Percentiles rank a stretch among this genome's conserved stretches.
Evolutionary conservation across 2,888 invertebrate genomes (phyloP).

Genomic region (Volucella inflata): DNA sequence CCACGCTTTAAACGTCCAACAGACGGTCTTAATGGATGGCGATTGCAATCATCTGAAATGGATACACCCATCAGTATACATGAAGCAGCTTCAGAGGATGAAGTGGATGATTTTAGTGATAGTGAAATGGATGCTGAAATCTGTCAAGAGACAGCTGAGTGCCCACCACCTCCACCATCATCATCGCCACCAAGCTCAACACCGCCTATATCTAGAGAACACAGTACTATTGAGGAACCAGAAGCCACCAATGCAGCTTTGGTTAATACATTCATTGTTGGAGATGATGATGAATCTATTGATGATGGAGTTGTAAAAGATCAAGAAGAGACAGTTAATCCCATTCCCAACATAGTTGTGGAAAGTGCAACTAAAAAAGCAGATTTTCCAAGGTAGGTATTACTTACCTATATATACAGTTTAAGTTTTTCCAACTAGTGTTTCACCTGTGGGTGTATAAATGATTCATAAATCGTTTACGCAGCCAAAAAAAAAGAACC

Average conservation of each 20-base stretch:
- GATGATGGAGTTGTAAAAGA: background rate
- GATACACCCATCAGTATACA: slow-evolving; percentile 77
- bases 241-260: slow-evolving; percentile 15
- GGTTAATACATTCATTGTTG: background rate
- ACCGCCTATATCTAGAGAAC: slow-evolving; percentile 45
- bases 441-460: background rate
- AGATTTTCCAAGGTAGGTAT: slow-evolving; percentile 80
- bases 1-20: slow-evolving; percentile 62
- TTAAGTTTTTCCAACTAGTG: too few relatives aligned
- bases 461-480: background rate
- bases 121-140: slow-evolving; percentile 48
- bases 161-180: slow-evolving; percentile 25
- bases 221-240: slow-evolving; percentile 18
- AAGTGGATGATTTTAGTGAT: slow-evolving; percentile 80
- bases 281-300: background rate
- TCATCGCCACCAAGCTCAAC: slow-evolving; percentile 50
- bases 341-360: background rate
- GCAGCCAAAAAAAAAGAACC: background rate
- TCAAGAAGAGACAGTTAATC: slow-evolving; percentile 2
- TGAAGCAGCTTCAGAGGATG: slow-evolving; percentile 82
- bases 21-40: slow-evolving; percentile 24
- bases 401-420: background rate
- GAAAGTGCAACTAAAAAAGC: slow-evolving; percentile 49
- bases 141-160: slow-evolving; percentile 12
- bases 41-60: slow-evolving; percentile 29